These are phyloP conservation scores for Troilus luridus DNA, from an alignment of 2,888 invertebrate genomes.

Conservation along the genomic window DNA sequence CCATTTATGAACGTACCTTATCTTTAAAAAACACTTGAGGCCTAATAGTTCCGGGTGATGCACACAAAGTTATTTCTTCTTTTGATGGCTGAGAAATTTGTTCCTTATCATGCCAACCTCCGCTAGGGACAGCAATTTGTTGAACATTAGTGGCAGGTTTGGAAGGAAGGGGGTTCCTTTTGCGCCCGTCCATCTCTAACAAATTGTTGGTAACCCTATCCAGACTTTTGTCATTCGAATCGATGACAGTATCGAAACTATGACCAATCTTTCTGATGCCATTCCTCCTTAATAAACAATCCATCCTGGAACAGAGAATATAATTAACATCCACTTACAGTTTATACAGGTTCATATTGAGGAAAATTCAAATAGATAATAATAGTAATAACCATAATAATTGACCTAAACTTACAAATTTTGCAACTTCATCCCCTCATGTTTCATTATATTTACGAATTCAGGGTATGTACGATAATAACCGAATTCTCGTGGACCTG, in stretches of 20 bases:
- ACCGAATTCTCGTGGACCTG: conserved; percentile 79
- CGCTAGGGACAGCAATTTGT: conserved; percentile 44
- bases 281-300: conserved; percentile 74
- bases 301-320: conserved; percentile 69
- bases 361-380: neutral
- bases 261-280: conserved; percentile 55
- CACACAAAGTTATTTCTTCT: conserved; percentile 77
- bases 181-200: conserved; percentile 61
- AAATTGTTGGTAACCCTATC: conserved; percentile 62
- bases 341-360: neutral
- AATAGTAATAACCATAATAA: neutral
- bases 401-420: conserved; percentile 59
- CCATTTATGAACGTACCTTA: conserved; percentile 68
- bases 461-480: conserved; percentile 83
- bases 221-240: conserved; percentile 63
- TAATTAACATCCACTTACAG: neutral
- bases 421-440: conserved; percentile 72
- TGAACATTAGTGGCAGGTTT: neutral
- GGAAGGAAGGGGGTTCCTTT: conserved; percentile 49
- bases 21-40: conserved; percentile 90
- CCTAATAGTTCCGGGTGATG: conserved; percentile 72
- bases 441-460: conserved; percentile 78
- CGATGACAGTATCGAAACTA: conserved; percentile 61
- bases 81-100: conserved; percentile 57
- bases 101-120: conserved; percentile 63